phyloP scores from a whole-genome alignment of 2,888 invertebrate species.

The Scaptomyza parva region DNA sequence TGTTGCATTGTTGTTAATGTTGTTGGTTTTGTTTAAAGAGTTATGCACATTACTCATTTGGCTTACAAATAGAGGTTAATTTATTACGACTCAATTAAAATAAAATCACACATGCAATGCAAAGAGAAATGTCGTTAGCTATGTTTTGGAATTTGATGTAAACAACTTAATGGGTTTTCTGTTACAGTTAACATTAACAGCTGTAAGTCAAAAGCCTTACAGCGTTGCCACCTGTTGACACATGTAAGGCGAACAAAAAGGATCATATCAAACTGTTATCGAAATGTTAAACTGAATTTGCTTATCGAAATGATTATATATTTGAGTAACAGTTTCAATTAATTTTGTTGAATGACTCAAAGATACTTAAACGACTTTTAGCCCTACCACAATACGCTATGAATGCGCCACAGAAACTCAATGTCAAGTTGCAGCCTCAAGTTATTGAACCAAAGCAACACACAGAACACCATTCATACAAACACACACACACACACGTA shows the following conservation, averaged over 20 bases:
- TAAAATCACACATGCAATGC: slow-evolving; percentile 49
- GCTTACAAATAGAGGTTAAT: slow-evolving; percentile 76
- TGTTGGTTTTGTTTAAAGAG: slow-evolving; percentile 43
- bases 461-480: slow-evolving; percentile 34
- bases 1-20: slow-evolving; percentile 53
- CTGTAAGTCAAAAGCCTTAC: neutral
- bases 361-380: slow-evolving; percentile 20
- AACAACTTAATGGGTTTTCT: too few relatives aligned
- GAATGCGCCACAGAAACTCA: slow-evolving; percentile 53
- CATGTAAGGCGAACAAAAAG: neutral
- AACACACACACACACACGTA: slow-evolving; percentile 20
- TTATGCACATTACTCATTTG: slow-evolving; percentile 74
- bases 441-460: slow-evolving; percentile 76
- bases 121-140: slow-evolving; percentile 42
- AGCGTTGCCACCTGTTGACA: slow-evolving; percentile 7
- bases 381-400: slow-evolving; percentile 64
- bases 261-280: neutral
- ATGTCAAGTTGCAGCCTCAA: slow-evolving; percentile 71
- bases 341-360: neutral
- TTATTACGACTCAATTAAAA: slow-evolving; percentile 60
- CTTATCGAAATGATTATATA: neutral
- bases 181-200: neutral
- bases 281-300: neutral
- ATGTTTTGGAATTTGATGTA: too few relatives aligned
- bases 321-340: neutral